Percentiles rank a stretch among this genome's conserved stretches.
Conservation (phyloP, 2,888 invertebrate genomes). For the Limnephilus rhombicus region DNA sequence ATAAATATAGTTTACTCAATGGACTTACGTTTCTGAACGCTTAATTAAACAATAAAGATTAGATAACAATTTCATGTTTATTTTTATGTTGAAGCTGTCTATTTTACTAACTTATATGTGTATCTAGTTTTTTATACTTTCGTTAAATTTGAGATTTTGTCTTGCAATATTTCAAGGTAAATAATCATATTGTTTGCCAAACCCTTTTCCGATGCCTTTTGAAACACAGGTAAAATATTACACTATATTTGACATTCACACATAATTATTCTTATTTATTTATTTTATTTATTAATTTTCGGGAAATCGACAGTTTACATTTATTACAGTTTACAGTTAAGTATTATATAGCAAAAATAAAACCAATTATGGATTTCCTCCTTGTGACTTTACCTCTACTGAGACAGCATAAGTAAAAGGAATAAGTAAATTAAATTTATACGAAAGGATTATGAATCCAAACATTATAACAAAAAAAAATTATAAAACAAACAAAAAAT, state of each 20-base stretch:
- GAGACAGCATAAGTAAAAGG: too few species aligned
- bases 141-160: background rate
- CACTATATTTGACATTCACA: background rate
- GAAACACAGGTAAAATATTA: background rate
- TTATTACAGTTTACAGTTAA: too few species aligned
- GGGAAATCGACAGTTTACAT: too few species aligned
- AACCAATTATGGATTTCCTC: too few species aligned
- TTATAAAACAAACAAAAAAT: too few species aligned
- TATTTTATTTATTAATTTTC: too few species aligned
- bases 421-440: too few species aligned
- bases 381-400: too few species aligned
- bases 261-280: background rate
- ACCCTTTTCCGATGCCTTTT: background rate
- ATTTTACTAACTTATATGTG: background rate
- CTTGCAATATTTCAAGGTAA: background rate
- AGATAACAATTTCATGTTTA: background rate
- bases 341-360: too few species aligned
- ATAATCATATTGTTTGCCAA: background rate
- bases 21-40: background rate
- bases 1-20: background rate
- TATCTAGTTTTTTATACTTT: background rate
- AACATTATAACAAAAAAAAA: too few species aligned
- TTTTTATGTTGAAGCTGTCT: background rate
- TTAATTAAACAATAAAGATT: background rate
- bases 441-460: too few species aligned